Conservation (phyloP, 1,140 invertebrate species). For the Xylocopa sonorina region DNA sequence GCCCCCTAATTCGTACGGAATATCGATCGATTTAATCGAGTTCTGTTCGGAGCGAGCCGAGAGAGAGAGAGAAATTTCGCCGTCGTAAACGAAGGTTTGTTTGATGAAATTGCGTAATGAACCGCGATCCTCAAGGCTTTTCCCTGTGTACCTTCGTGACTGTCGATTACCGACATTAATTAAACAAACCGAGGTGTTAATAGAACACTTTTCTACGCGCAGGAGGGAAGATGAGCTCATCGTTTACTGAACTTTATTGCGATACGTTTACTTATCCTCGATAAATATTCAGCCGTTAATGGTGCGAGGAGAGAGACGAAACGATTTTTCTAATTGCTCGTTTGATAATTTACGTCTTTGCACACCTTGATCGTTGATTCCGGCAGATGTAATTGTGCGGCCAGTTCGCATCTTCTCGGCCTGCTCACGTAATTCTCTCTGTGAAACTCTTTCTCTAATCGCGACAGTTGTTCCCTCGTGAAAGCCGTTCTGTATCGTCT, state of each 20-base stretch:
- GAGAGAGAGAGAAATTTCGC: neutral
- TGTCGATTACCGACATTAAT: constrained; percentile 41
- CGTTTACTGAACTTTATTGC: constrained; percentile 47
- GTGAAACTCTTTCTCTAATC: constrained; percentile 98
- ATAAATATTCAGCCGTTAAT: constrained; percentile 2
- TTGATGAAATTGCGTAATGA: constrained; percentile 11
- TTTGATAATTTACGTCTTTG: neutral
- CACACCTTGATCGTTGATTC: constrained; percentile 99
- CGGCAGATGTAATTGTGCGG: constrained; percentile 94
- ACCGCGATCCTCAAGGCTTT: constrained; percentile 6
- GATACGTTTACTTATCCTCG: constrained; percentile 23
- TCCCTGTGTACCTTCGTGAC: neutral
- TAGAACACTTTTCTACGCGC: constrained; percentile 46
- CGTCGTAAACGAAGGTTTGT: neutral
- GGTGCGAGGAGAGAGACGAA: neutral
- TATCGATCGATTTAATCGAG: neutral
- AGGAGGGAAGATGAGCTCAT: constrained; percentile 36
- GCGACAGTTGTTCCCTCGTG: constrained; percentile 95
- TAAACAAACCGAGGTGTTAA: constrained; percentile 57
- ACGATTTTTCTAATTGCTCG: constrained; percentile 4
- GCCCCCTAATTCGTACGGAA: neutral
- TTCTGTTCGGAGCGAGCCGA: neutral
- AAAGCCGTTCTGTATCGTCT: constrained; percentile 98
- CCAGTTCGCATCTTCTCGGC: constrained; percentile 97
- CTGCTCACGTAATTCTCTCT: constrained; percentile 99